Base-by-base conservation (phyloP, 2,888 invertebrate species). In the Nemoura dubitans region DNA sequence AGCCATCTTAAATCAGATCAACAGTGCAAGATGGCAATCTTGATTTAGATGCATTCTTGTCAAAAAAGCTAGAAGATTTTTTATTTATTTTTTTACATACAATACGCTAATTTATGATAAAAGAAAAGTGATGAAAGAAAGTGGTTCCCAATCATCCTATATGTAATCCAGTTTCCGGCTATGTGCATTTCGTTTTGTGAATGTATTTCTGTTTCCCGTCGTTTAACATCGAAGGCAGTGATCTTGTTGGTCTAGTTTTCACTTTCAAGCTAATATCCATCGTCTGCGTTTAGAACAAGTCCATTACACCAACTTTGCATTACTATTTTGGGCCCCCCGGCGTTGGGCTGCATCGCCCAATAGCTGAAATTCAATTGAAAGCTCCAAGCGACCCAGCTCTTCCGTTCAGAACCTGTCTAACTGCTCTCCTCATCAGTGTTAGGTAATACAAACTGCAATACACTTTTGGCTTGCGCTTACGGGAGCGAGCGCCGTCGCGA, bases 201-300 rank as follows among this genome's bases (percentile, higher is more conserved):
- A 84, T 30, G 81, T 78, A 27, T 81, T 81, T 84, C 84, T 78
- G 28, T 81, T 81, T 84, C 84, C 84, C 29, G 84, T 84, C 29
- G 42, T 43, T 27, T 27, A 81, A 26, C 83, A 42, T n/a, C 26
- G 30, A 26, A 83, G 30, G 29, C 59, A 28, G 59, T 30, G 84
- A 84, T 84, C 84, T 59, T 59, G 27, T 16, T 76, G 59, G 28
- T 83, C 83, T 43, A 28, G 28, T 76, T 83, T 84, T 84, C 84
- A 84, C 84, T 84, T 84, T 84, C 84, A 59, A 25, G 29, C 42
- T 59, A 21, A 21, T 59, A 59, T 30, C 43, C 43, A 26, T 42
- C 83, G 78, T 27, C 78, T n/a, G 78, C n/a, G 78, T 78, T 78
- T 28, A 7, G 78, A 26, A 26, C 78, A 21, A 78, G 78, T 78